Evolutionary conservation across 2,888 invertebrate species (phyloP), one percentile per base, ranked within the genome.

Genomic region (Hyposoter dolosus): DNA sequence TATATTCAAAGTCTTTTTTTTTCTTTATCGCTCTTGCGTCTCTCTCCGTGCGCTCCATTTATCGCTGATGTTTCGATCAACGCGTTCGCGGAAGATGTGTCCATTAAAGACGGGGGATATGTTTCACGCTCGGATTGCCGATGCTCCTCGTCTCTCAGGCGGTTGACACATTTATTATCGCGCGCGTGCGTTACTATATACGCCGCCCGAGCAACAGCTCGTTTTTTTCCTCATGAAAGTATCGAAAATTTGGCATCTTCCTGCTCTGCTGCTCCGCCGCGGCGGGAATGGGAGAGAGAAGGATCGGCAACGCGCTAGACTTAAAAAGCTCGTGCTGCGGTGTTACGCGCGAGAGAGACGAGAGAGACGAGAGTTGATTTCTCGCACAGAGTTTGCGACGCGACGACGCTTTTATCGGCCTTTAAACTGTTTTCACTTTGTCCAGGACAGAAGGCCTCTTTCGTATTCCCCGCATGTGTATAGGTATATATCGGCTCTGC

Each of bases 391-490:
- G 82, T 83, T 87, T 74, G 74, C 43, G 80, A 83, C 68, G 83
- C 88, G 92, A 88, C 85, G 91, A 92, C 90, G 87, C 90, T 83
- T 93, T 92, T 92, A 91, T 89, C 89, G 90, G 88, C 90, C 90
- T 93, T 91, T 91, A 92, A 90, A 92, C 90, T 91, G 91, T 92
- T 92, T 91, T 91, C 91, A 90, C 90, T 89, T 91, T 89, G 90
- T 91, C 89, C 86, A 84, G 89, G 82, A 88, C 80, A 66, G 1
- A 1, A 1, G 32, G 5, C 35, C 35, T 4, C 1, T 28, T 28
- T 35, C 5, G 3, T 35, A 35, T 35, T 5, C 35, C 35, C 35
- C 35, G 4, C 76, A 86, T 83, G 68, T 77, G 68, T 77, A 79
- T 32, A 60, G n/a, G n/a, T 35, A 60, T 35, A 47, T 23, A 68